These are phyloP conservation scores for Orcinus orca DNA, from an alignment of 2,113 vertebrate genomes.

Conservation along the genomic window DNA sequence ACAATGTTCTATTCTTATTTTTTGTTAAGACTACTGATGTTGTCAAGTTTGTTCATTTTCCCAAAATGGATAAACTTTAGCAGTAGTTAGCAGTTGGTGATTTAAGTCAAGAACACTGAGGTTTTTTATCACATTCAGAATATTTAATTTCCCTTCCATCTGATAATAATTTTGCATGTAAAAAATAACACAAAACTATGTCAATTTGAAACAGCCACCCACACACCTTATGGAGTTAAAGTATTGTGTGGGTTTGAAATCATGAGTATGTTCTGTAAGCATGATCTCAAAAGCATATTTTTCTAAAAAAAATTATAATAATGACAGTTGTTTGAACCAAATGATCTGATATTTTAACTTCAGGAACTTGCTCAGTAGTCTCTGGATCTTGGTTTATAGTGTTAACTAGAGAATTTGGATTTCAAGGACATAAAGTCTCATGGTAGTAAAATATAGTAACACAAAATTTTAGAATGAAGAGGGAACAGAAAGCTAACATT, in stretches of 20 bases:
- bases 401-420: conserved; percentile 74
- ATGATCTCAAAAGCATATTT: conserved; percentile 81
- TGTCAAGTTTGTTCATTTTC: conserved; percentile 77
- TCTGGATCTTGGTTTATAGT: conserved; percentile 65
- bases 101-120: conserved; percentile 80
- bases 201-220: conserved; percentile 85
- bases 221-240: conserved; percentile 88
- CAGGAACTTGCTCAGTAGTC: conserved; percentile 74
- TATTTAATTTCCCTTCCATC: conserved; percentile 85
- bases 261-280: conserved; percentile 80
- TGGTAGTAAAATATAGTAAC: conserved; percentile 63
- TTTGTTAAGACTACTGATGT: conserved; percentile 73
- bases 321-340: conserved; percentile 78
- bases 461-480: conserved; percentile 65
- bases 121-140: conserved; percentile 79
- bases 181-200: conserved; percentile 82
- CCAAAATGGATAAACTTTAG: conserved; percentile 79
- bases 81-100: conserved; percentile 79
- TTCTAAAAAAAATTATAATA: conserved; percentile 79
- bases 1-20: conserved; percentile 80
- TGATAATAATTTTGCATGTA: conserved; percentile 84
- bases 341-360: conserved; percentile 76
- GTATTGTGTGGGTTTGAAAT: conserved; percentile 84
- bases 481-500: conserved; percentile 61
- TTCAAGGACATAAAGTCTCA: conserved; percentile 72